Conservation (phyloP, 2,888 invertebrate species). For the Papilio gigon region DNA sequence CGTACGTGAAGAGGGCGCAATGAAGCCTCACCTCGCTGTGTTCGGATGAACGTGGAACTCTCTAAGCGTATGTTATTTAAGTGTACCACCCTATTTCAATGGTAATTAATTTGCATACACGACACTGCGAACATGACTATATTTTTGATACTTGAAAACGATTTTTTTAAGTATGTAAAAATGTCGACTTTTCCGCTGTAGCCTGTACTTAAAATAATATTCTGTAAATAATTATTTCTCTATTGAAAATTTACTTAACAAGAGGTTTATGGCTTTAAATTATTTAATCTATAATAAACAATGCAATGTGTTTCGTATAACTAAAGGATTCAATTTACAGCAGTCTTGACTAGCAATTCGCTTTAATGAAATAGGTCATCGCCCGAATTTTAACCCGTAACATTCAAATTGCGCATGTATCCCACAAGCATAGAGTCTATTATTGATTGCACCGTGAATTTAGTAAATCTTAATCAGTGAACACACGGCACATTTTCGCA, state of each 20-base stretch:
- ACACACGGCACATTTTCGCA: constrained; percentile 32
- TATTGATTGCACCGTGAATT: neutral
- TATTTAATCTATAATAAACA: neutral
- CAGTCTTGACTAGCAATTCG: neutral
- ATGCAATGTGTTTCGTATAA: neutral
- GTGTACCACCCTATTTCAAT: constrained; percentile 27
- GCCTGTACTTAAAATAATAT: neutral
- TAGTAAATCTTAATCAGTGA: constrained; percentile 18
- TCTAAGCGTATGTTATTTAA: constrained; percentile 36
- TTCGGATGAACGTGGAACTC: constrained; percentile 37
- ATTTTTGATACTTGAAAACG: neutral
- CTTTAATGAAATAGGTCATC: neutral
- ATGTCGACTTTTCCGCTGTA: neutral
- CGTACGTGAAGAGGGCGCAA: constrained; percentile 40
- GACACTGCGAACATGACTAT: neutral
- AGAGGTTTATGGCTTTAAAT: neutral
- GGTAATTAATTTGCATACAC: constrained; percentile 23
- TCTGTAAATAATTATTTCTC: neutral
- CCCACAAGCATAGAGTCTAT: neutral
- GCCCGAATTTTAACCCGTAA: neutral
- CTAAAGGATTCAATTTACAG: neutral
- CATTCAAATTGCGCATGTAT: neutral
- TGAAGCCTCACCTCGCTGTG: constrained; percentile 40
- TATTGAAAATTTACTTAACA: neutral
- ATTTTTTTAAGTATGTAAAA: neutral